phyloP scores from a whole-genome alignment of 2,888 invertebrate species.

The Tetragonisca angustula region DNA sequence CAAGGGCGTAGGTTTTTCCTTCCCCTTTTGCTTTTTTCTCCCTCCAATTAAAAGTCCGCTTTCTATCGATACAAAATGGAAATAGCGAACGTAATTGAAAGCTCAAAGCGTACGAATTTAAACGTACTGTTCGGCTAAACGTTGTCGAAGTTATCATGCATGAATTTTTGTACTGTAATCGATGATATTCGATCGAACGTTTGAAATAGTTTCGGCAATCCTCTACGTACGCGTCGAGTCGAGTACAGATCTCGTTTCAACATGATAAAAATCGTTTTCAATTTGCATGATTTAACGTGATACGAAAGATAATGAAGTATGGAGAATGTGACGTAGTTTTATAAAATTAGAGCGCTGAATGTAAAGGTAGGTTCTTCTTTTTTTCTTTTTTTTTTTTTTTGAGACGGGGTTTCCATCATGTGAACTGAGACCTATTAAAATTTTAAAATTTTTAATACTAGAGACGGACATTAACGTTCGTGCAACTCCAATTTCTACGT shows the following conservation, averaged over 20 bases:
- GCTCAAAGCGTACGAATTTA: background rate
- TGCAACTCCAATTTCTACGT: background rate
- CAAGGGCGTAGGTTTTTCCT: background rate
- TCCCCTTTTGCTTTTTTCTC: background rate
- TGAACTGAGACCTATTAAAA: background rate
- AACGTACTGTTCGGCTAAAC: conserved; percentile 6
- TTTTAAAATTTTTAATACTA: background rate
- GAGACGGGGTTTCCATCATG: no score
- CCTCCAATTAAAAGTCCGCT: conserved; percentile 10
- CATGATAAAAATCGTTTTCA: background rate
- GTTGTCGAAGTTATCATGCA: background rate
- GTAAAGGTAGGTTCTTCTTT: background rate
- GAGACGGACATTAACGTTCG: background rate
- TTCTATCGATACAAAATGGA: background rate
- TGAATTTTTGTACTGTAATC: background rate
- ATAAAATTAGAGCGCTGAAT: background rate
- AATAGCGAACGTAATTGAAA: conserved; percentile 13
- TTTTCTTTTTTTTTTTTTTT: background rate
- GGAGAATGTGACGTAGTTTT: background rate
- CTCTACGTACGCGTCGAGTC: background rate
- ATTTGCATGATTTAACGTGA: no score
- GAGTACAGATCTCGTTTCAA: background rate
- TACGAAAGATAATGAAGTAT: background rate
- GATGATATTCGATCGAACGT: background rate
- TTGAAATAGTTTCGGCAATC: background rate